Conservation (phyloP, 2,888 invertebrate species). For the Bugula neritina region DNA sequence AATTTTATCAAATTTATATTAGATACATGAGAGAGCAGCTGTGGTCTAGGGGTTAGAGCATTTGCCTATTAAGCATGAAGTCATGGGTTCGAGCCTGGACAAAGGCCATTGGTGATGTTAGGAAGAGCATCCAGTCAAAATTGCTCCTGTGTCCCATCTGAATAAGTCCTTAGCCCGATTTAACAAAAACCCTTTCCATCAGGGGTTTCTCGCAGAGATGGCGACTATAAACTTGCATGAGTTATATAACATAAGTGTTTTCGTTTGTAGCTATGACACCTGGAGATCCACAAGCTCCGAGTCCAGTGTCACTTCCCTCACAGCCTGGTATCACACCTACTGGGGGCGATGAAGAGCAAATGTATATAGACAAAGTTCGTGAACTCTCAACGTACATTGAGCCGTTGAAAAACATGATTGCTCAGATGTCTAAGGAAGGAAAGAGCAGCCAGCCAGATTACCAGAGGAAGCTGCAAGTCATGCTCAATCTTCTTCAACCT, state of each 20-base stretch:
- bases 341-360: conserved; percentile 67
- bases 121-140: too few species aligned
- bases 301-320: not conserved
- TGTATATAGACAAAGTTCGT: conserved; percentile 85
- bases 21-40: not conserved
- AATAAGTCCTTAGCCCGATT: too few species aligned
- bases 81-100: not conserved
- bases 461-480: not conserved
- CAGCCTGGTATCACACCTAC: not conserved
- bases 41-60: too few species aligned
- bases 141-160: too few species aligned
- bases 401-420: conserved; percentile 82
- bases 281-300: conserved; percentile 17
- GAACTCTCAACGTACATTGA: conserved; percentile 90
- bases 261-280: conserved; percentile 1
- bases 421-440: conserved; percentile 55
- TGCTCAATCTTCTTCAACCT: not conserved
- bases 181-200: too few species aligned
- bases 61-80: too few species aligned
- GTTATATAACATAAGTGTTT: too few species aligned
- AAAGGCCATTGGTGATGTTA: too few species aligned
- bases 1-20: not conserved
- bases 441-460: conserved; percentile 33
- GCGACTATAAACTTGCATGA: too few species aligned
- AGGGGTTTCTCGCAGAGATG: too few species aligned